Evolutionary conservation across 2,888 invertebrate species (phyloP).

Genomic region (Rotaria macrura): DNA sequence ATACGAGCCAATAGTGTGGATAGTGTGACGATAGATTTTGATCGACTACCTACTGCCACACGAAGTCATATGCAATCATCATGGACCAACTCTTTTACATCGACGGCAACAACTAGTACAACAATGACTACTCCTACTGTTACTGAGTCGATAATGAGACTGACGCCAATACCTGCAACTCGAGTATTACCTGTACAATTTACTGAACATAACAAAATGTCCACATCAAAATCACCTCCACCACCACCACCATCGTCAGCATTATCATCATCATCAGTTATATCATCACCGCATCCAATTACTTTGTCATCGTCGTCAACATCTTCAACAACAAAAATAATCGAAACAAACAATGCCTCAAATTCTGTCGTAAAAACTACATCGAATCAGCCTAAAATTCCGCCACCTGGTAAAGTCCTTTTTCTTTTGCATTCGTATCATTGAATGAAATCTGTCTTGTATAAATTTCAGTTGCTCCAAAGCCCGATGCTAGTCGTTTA

Average conservation of each 20-base stretch:
- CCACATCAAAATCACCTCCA: background rate
- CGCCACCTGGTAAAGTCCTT: background rate
- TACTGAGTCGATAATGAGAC: background rate
- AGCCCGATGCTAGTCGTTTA: constrained; percentile 4
- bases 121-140: background rate
- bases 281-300: background rate
- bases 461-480: background rate
- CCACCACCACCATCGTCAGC: background rate
- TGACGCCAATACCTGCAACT: background rate
- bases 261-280: background rate
- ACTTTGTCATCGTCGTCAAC: background rate
- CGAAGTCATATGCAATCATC: background rate
- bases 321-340: background rate
- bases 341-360: background rate
- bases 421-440: background rate
- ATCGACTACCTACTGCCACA: background rate
- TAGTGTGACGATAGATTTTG: background rate
- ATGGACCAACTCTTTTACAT: background rate
- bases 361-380: background rate
- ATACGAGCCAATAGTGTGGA: background rate
- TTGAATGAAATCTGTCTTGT: background rate
- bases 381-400: background rate
- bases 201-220: background rate
- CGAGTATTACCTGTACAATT: constrained; percentile 1
- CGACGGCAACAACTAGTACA: background rate